Base-by-base conservation (phyloP, 64 coral and sea anemone species). In the Dendronephthya gigantea region DNA sequence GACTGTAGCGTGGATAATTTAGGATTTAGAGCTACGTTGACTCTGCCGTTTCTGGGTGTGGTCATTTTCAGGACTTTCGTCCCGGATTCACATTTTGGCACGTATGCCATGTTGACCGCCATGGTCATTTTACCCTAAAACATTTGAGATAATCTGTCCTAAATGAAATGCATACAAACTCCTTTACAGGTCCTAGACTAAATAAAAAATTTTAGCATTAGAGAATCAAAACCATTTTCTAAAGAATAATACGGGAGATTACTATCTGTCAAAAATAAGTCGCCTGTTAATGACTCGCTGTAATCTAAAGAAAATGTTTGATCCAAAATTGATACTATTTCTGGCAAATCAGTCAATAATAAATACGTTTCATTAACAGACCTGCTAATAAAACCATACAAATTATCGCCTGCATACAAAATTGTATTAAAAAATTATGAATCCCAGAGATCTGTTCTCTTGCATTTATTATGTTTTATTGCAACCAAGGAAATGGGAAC, bases 341-440 rank as follows among this genome's bases (percentile, higher is more conserved):
- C 36, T 58, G 65, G 85, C 69, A 87, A 17, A 45, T 87, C 85
- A 70, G 85, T 87, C 16, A 87, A 87, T 32, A 87, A 62, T 72
- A 87, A 87, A 31, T 58, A 87, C 14, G 16, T 38, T 79, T 79
- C 36, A 79, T 79, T 35, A 36, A 79, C 72, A 1, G 7, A 33
- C 34, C 36, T 79, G 36, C 31, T 39, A 79, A 79, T 79, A 79
- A 79, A 36, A 16, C 19, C 36, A 39, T 79, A 79, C 1, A 79
- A 39, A 79, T 79, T 39, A 79, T 79, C 36, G 1, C 72, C 72
- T 36, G 30, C 36, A 12, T 36, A 79, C 36, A 79, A 79, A 79
- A 79, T 39, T 36, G 9, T 36, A 35, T 79, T 79, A 14, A 79
- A 79, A 79, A 79, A 79, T 79, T 29, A 36, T 34, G 31, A 79